Evolutionary conservation across 2,113 vertebrate genomes (phyloP).

Genomic region (Anoplopoma fimbria): DNA sequence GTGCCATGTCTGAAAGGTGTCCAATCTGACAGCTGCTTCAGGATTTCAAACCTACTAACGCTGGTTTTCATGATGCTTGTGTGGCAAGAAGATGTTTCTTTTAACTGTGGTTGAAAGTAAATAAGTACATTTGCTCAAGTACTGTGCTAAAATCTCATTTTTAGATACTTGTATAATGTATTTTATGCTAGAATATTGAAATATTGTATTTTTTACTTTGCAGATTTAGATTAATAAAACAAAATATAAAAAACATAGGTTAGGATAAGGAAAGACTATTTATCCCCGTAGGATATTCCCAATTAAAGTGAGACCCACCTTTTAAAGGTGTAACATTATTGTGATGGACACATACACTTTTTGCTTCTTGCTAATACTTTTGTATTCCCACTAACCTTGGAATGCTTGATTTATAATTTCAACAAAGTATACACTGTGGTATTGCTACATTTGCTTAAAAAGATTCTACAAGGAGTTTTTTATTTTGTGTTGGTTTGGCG

Average conservation of each 20-base stretch:
- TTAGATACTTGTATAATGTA: background rate
- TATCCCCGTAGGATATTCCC: no score
- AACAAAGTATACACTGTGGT: no score
- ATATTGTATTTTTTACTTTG: background rate
- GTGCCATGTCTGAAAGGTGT: background rate
- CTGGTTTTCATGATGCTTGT: conserved; percentile 14
- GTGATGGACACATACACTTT: no score
- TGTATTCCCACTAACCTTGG: no score
- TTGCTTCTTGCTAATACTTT: no score
- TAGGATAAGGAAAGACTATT: background rate
- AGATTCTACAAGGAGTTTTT: no score
- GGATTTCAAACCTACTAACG: conserved; percentile 1
- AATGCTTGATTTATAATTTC: no score
- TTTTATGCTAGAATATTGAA: background rate
- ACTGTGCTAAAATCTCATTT: background rate
- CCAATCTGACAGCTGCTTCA: conserved; percentile 7
- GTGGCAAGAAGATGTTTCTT: background rate
- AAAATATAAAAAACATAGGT: background rate
- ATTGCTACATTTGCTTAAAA: no score
- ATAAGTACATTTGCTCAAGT: background rate
- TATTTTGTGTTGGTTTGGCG: no score
- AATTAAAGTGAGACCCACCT: no score
- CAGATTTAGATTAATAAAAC: background rate
- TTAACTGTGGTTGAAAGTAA: background rate
- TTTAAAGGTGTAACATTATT: no score